These are phyloP conservation scores for Argyrosomus japonicus DNA, from an alignment of 2,113 vertebrate species.

Conservation along the genomic window DNA sequence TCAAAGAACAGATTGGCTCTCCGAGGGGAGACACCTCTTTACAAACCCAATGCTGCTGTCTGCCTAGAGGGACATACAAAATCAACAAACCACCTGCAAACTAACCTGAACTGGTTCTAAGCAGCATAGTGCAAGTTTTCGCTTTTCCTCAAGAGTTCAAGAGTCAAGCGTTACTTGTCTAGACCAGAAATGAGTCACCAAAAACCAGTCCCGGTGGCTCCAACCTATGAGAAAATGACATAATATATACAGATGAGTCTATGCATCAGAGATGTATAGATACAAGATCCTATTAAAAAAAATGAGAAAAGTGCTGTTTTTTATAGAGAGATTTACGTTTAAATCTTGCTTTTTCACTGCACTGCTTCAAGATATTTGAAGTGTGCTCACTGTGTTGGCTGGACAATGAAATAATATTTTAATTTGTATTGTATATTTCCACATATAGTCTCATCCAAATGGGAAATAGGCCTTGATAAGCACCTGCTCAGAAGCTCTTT, in stretches of 20 bases:
- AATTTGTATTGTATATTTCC: not conserved
- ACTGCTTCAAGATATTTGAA: not conserved
- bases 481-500: not conserved
- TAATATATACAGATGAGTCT: not conserved
- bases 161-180: not conserved
- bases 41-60: constrained; percentile 40
- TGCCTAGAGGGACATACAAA: constrained; percentile 30
- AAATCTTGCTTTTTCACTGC: not conserved
- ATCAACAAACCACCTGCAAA: constrained; percentile 68
- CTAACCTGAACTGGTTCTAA: constrained; percentile 70
- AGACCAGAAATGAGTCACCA: constrained; percentile 7
- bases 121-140: constrained; percentile 26
- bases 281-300: no score
- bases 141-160: constrained; percentile 39
- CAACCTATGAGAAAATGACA: not conserved
- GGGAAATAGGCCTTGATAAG: not conserved
- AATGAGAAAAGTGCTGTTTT: no score
- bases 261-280: not conserved
- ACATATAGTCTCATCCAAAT: not conserved
- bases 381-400: not conserved
- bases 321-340: no score
- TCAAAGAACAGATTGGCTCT: constrained; percentile 77
- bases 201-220: not conserved
- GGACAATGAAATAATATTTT: not conserved
- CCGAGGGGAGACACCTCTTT: constrained; percentile 77